A percentile compares a stretch with the other conserved stretches of the same genome.
Evolutionary conservation across 2,113 vertebrate species (phyloP).

Genomic region (Glareola pratincola): DNA sequence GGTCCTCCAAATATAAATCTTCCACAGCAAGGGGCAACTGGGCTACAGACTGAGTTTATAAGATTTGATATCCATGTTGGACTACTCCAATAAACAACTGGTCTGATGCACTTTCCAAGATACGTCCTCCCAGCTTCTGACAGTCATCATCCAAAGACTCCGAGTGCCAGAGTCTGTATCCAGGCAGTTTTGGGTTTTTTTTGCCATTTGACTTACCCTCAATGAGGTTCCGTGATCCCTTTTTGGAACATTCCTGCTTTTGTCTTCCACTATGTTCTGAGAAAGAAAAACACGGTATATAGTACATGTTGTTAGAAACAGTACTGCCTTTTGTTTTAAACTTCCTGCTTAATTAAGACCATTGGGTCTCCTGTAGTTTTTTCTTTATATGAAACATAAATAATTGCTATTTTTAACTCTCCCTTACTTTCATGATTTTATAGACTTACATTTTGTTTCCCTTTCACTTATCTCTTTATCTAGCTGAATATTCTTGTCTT

Average conservation of each 20-base stretch:
- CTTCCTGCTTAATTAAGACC: not conserved
- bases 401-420: not conserved
- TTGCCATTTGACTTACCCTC: not conserved
- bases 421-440: not conserved
- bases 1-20: not conserved
- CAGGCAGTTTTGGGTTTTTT: not conserved
- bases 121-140: not conserved
- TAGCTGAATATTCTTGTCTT: not conserved
- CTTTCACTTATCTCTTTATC: not conserved
- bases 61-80: not conserved
- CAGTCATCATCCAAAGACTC: not conserved
- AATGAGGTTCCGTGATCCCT: not conserved
- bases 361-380: not conserved
- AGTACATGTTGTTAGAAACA: not conserved
- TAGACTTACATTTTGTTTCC: not conserved
- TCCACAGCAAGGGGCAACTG: not conserved
- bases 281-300: not conserved
- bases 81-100: not conserved
- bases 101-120: not conserved
- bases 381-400: not conserved
- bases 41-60: not conserved
- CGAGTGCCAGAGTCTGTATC: not conserved
- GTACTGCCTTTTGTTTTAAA: not conserved
- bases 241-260: not conserved
- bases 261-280: not conserved